Evolutionary conservation across 2,888 invertebrate genomes (phyloP), one percentile per base, ranked within the genome.

Genomic region (Podotricha telesiphe): DNA sequence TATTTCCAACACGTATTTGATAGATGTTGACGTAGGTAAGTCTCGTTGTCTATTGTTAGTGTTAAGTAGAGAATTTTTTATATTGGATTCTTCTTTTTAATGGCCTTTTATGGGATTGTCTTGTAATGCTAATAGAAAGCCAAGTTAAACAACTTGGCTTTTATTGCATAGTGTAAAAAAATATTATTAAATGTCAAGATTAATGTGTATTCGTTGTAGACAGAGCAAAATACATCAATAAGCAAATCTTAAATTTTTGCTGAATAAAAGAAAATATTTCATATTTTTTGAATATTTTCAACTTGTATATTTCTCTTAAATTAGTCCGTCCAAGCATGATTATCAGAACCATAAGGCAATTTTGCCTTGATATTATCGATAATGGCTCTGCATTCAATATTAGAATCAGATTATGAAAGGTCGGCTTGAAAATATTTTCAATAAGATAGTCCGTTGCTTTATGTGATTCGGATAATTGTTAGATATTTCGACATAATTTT

Each of bases 331-430:
- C 37, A 45, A 48, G 22, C 67, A 51, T 65, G 64, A 67, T 74
- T 78, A 77, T 75, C 78, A 75, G 76, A 75, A 75, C 74, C 74
- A 73, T 75, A 68, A 71, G 71, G 76, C 77, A 78, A 79, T 79
- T 79, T 78, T 59, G 76, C 75, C 50, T 63, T 48, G 71, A 72
- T 63, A 70, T 73, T 77, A 77, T 76, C 78, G 58, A 72, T 78
- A 76, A 76, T 76, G 76, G 75, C 34, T 37, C 66, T 47, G 67
- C 47, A 68, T 71, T 68, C 28, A 45, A 56, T 73, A 69, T 71
- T 70, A 64, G 68, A 71, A 48, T 67, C 71, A 68, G 71, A 74
- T 73, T 72, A 69, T 65, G 19, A 63, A 67, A 67, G 67, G 56
- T 70, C 67, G 58, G 17, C 42, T 45, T 19, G 45, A 55, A 56